Conservation (phyloP, 2,113 vertebrate genomes). For the Circaetus cinerascens region DNA sequence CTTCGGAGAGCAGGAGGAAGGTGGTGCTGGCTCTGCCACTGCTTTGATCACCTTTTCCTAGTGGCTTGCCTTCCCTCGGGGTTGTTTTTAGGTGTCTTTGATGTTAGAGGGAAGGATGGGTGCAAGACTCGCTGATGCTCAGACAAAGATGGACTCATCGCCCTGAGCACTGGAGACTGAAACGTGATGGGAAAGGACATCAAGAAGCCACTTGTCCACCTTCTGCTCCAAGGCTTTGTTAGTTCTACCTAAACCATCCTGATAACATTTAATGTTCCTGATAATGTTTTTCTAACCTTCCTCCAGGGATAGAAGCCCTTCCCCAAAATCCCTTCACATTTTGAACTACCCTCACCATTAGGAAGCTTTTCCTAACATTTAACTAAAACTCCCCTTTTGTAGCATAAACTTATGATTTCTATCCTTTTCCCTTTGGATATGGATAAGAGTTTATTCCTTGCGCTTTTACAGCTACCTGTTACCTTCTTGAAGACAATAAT, state of each 20-base stretch:
- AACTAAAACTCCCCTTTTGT: not conserved
- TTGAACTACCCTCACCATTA: not conserved
- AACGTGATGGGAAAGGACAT: not conserved
- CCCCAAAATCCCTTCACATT: not conserved
- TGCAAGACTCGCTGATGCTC: not conserved
- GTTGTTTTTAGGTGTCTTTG: not conserved
- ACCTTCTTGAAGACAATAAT: not conserved
- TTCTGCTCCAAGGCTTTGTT: not conserved
- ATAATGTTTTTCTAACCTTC: not conserved
- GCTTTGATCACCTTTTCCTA: not conserved
- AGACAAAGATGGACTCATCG: not conserved
- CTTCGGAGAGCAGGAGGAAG: not conserved
- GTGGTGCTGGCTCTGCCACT: not conserved
- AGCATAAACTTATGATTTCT: not conserved
- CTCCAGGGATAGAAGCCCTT: not conserved
- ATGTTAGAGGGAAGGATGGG: not conserved
- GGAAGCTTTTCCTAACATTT: not conserved
- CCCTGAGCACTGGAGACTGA: not conserved
- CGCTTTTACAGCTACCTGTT: not conserved
- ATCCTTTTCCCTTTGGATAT: not conserved
- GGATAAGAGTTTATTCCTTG: not conserved
- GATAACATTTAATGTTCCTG: not conserved
- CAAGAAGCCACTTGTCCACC: not conserved
- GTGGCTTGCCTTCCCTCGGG: not conserved
- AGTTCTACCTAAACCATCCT: not conserved